Percentiles rank a stretch among this genome's conserved stretches.
Conservation (phyloP, 2,113 vertebrate species). For the Pelecanus crispus region DNA sequence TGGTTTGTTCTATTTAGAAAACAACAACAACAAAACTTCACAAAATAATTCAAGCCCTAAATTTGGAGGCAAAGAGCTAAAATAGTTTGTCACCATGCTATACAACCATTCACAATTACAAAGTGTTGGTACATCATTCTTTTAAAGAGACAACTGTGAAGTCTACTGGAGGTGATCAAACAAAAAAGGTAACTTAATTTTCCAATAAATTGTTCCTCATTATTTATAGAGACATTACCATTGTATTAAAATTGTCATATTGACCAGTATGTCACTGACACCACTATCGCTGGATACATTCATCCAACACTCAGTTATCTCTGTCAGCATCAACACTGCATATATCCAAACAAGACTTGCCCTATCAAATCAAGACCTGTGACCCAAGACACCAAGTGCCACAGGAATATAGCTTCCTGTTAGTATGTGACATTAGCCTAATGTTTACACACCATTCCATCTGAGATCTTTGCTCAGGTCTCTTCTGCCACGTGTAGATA, state of each 20-base stretch:
- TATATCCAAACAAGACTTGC: slow-evolving; percentile 2
- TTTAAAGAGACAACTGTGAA: neutral
- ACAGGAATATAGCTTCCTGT: neutral
- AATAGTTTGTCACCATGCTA: neutral
- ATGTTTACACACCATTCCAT: neutral
- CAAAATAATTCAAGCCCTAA: neutral
- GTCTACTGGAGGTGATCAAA: neutral
- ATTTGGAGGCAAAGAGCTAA: neutral
- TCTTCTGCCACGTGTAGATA: neutral
- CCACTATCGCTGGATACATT: neutral
- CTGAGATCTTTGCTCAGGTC: neutral
- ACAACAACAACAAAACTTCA: neutral
- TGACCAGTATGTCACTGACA: neutral
- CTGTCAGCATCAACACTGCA: neutral
- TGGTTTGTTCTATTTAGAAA: neutral
- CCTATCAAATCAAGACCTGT: slow-evolving; percentile 27
- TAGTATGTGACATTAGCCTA: neutral
- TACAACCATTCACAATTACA: neutral
- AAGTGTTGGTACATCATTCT: neutral
- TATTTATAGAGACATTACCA: neutral
- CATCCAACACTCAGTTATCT: neutral
- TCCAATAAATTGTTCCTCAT: neutral
- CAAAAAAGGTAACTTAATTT: neutral
- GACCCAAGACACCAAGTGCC: neutral
- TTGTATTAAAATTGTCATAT: neutral